Evolutionary conservation across 2,113 vertebrate genomes (phyloP).

Genomic region (Falcunculus frontatus): DNA sequence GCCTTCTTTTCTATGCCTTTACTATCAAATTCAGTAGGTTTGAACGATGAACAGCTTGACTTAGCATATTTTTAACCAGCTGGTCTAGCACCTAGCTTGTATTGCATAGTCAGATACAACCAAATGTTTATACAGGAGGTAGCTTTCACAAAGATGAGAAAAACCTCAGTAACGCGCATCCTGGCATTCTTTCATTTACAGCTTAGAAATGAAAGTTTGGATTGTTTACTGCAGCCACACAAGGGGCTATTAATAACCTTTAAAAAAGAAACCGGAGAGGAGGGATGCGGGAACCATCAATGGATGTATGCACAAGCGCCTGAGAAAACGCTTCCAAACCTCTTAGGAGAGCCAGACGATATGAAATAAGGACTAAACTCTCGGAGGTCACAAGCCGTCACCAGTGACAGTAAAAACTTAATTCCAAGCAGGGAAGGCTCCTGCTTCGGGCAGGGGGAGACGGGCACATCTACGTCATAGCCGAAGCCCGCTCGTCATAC

Average conservation of each 20-base stretch:
- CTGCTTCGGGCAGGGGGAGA: background rate
- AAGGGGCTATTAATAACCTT: constrained; percentile 70
- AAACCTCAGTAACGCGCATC: constrained; percentile 64
- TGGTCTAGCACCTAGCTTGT: constrained; percentile 83
- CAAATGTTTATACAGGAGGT: constrained; percentile 84
- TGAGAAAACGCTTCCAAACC: constrained; percentile 6
- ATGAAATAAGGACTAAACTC: constrained; percentile 4
- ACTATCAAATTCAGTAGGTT: constrained; percentile 77
- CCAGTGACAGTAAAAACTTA: constrained; percentile 50
- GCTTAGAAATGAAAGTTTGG: constrained; percentile 70
- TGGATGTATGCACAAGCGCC: background rate
- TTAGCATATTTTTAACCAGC: constrained; percentile 85
- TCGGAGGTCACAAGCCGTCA: background rate
- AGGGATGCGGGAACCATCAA: constrained; percentile 52
- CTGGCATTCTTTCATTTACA: constrained; percentile 63
- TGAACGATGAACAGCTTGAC: constrained; percentile 80
- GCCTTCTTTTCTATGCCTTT: constrained; percentile 75
- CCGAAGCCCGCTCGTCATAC: background rate
- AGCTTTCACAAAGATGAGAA: constrained; percentile 73
- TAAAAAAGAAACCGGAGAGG: constrained; percentile 47
- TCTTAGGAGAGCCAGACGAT: background rate
- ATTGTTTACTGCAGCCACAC: constrained; percentile 64
- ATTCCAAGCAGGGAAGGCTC: constrained; percentile 20
- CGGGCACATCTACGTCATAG: background rate
- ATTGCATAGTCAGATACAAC: constrained; percentile 81